Evolutionary conservation across 1,140 invertebrate genomes (phyloP), one percentile per base, ranked within the genome.

Genomic region (Drosophila nigrodunni): DNA sequence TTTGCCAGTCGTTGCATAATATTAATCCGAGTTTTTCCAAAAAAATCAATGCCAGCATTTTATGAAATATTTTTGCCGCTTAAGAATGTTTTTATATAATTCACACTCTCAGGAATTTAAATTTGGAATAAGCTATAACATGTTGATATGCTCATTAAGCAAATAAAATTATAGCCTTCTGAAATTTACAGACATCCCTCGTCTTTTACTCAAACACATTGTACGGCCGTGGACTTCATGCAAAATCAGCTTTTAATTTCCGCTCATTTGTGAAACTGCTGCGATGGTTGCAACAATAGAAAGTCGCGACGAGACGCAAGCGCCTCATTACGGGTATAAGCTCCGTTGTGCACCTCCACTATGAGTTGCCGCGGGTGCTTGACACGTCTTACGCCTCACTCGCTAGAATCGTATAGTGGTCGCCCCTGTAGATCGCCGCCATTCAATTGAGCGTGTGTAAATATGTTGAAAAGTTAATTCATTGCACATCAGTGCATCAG

Each of bases 391-490:
- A 21, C 18, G 25, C 25, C 25, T 30, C 25, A 7, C 2, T 7
- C 13, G 21, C 3, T 5, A 30, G 4, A 30, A 9, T 25, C 15
- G 2, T 39, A 25, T 49, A 47, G 46, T 50, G 18, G 18, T 59
- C 11, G 35, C n/a, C 49, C 44, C 39, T 37, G 18, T 25, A 15
- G 39, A 54, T 37, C 54, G 60, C 57, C 60, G 44, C 73, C 82
- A 80, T 88, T 88, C 89, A 89, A 91, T 91, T 91, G 83, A 91
- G 81, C 85, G 82, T 80, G 85, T 69, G 81, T 89, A 91, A 91
- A 91, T 91, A 91, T 91, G 89, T 89, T 91, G 85, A 91, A 91
- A 91, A 91, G 89, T 91, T 91, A 91, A 91, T 91, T 91, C 89
- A 91, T 91, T 85, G 85, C 89, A 86, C 81, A 91, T 91, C 89